These are phyloP conservation scores for Karalla daura DNA, from an alignment of 2,797 vertebrate genomes.

Conservation along the genomic window DNA sequence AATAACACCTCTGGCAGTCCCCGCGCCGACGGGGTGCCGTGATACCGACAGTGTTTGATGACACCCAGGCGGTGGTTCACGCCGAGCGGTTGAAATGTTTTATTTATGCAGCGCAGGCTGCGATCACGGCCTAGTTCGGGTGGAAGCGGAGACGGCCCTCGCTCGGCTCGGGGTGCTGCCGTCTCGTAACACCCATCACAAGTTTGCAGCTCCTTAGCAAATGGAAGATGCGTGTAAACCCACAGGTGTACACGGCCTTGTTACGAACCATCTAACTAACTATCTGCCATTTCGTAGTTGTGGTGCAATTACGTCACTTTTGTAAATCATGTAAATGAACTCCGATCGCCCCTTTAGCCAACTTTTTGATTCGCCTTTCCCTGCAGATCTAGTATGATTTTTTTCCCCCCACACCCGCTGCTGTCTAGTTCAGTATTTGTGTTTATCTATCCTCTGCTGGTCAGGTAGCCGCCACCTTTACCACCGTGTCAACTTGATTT, in stretches of 20 bases:
- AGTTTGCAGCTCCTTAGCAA: constrained; percentile 69
- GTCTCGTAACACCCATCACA: constrained; percentile 75
- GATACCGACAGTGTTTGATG: constrained; percentile 34
- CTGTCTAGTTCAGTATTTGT: constrained; percentile 36
- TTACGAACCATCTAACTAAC: too few species aligned
- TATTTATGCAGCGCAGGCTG: constrained; percentile 84
- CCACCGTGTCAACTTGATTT: constrained; percentile 51
- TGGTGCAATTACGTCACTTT: constrained; percentile 82
- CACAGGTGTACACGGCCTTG: constrained; percentile 28
- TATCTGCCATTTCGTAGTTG: constrained; percentile 64
- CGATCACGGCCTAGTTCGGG: constrained; percentile 79
- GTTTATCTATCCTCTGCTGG: neutral
- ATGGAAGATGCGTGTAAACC: constrained; percentile 56
- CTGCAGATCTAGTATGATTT: constrained; percentile 30
- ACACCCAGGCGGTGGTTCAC: constrained; percentile 54
- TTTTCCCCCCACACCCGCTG: constrained; percentile 36
- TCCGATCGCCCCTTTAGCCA: constrained; percentile 51
- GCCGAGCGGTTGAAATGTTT: constrained; percentile 73
- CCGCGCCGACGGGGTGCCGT: constrained; percentile 17
- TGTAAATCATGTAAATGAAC: constrained; percentile 75
- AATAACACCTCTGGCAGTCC: constrained; percentile 16
- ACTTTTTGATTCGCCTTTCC: constrained; percentile 57
- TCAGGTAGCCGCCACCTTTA: constrained; percentile 12
- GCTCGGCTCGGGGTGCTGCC: constrained; percentile 75
- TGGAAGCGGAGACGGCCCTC: constrained; percentile 81